These are phyloP conservation scores for Oscheius sp. DNA, from an alignment of 2,888 invertebrate species.

Conservation along the genomic window DNA sequence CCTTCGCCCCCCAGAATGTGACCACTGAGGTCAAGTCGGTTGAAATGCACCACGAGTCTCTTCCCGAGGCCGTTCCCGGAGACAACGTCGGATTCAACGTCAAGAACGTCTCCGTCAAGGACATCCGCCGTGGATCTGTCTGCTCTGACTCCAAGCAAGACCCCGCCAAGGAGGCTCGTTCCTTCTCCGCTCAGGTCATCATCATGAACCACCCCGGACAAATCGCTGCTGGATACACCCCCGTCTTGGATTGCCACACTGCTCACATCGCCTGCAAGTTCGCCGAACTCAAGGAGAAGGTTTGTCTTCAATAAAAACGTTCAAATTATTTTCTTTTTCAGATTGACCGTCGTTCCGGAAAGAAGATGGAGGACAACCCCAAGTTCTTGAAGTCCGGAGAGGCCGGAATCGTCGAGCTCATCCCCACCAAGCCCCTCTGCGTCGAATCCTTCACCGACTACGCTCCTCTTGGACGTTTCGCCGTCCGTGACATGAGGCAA, in stretches of 20 bases:
- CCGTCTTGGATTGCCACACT: constrained; percentile 99
- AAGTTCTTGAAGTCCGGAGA: constrained; percentile 92
- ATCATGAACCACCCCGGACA: constrained; percentile 99
- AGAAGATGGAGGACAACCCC: constrained; percentile 73
- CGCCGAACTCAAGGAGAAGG: constrained; percentile 94
- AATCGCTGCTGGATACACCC: constrained; percentile 97
- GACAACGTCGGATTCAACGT: constrained; percentile 99
- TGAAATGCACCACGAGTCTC: constrained; percentile 99
- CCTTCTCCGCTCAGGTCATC: constrained; percentile 96
- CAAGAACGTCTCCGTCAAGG: constrained; percentile 99
- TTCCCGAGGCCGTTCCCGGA: constrained; percentile 78
- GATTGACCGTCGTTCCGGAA: constrained; percentile 94
- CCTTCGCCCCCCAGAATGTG: constrained; percentile 93
- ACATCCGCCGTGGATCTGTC: constrained; percentile 98
- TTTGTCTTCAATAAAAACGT: background rate
- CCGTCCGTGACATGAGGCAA: constrained; percentile 97
- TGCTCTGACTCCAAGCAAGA: constrained; percentile 96
- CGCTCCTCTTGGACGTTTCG: constrained; percentile 94
- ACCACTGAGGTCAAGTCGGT: constrained; percentile 99
- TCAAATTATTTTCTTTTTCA: too few relatives aligned
- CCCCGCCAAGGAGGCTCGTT: constrained; percentile 91
- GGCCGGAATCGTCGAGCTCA: constrained; percentile 89
- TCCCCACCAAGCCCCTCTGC: constrained; percentile 95
- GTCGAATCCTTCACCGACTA: constrained; percentile 98
- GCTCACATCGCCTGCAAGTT: constrained; percentile 99